Conservation (phyloP, 2,888 invertebrate species). For the Eupithecia tripunctaria region DNA sequence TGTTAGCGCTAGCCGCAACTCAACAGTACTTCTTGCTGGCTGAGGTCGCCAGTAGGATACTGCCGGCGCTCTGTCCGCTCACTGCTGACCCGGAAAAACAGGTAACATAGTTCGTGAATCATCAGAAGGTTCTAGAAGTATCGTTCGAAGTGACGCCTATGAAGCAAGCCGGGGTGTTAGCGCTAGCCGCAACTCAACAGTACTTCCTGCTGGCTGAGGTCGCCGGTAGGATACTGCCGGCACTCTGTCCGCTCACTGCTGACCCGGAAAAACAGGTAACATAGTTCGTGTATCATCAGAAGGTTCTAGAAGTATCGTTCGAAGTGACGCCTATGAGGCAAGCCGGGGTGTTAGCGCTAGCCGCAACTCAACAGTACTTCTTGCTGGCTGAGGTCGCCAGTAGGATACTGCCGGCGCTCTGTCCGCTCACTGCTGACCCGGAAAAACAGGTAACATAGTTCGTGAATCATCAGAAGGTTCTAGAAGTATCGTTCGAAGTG, state of each 20-base stretch:
- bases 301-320: conserved; percentile 97
- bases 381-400: conserved; percentile 95
- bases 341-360: conserved; percentile 94
- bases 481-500: conserved; percentile 98
- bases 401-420: conserved; percentile 95
- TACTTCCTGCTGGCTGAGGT: conserved; percentile 97
- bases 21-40: conserved; percentile 97
- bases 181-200: conserved; percentile 97
- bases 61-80: conserved; percentile 96
- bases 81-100: conserved; percentile 96
- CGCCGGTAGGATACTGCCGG: conserved; percentile 95
- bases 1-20: conserved; percentile 97
- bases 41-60: conserved; percentile 94
- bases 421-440: conserved; percentile 96
- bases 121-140: conserved; percentile 95
- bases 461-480: conserved; percentile 89
- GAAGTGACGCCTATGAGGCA: conserved; percentile 96
- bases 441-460: conserved; percentile 87
- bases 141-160: conserved; percentile 97
- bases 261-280: conserved; percentile 93
- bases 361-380: conserved; percentile 98
- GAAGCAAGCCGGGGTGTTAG: conserved; percentile 88
- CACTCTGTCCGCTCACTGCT: conserved; percentile 94
- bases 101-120: conserved; percentile 48
- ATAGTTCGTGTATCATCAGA: conserved; percentile 85